Conservation (phyloP, 1,140 invertebrate genomes). For the Achatina immaculata region DNA sequence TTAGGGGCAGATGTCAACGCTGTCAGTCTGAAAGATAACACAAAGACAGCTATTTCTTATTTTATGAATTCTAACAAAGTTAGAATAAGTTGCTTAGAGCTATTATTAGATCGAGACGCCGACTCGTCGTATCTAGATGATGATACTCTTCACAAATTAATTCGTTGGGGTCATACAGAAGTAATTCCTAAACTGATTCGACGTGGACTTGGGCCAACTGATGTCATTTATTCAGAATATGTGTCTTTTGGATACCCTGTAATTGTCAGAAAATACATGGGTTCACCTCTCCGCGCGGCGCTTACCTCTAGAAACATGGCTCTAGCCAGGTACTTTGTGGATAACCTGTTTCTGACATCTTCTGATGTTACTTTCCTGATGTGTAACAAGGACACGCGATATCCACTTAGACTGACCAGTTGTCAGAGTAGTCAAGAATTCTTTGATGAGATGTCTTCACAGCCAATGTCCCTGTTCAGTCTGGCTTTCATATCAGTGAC, state of each 20-base stretch:
- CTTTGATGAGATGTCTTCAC: neutral
- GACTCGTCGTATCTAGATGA: neutral
- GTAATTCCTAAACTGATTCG: neutral
- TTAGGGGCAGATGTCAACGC: slow-evolving; percentile 1
- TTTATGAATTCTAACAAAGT: neutral
- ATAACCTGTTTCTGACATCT: neutral
- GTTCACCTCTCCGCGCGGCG: neutral
- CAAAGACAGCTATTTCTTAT: neutral
- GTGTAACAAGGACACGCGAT: neutral
- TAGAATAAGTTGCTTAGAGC: neutral
- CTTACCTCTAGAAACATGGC: neutral
- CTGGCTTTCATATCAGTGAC: neutral
- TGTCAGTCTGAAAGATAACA: neutral
- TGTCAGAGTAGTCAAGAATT: neutral
- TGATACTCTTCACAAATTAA: neutral
- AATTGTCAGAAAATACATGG: neutral
- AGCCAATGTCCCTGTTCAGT: neutral
- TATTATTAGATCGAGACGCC: neutral
- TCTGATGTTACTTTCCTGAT: neutral
- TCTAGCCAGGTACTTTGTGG: neutral
- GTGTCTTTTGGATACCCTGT: neutral
- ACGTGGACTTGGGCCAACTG: neutral
- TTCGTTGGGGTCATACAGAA: neutral
- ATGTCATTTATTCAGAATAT: neutral
- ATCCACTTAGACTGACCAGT: neutral